These are phyloP conservation scores for Fistularia tabacaria DNA, from an alignment of 2,797 vertebrate genomes.

Conservation along the genomic window DNA sequence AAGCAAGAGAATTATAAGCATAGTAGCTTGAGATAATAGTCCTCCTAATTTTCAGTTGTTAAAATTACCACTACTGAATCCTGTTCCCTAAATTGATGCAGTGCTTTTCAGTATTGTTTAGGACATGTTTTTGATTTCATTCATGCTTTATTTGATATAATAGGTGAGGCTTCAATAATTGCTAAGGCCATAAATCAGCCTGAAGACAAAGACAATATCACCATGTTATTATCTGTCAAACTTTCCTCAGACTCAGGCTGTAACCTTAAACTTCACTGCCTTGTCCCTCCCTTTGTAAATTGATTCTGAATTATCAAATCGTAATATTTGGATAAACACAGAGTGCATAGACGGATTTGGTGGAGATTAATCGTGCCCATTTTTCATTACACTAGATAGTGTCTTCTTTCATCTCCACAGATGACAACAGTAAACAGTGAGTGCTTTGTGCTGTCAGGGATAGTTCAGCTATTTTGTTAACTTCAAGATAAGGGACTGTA, in stretches of 20 bases:
- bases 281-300: not conserved
- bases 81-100: no score
- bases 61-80: no score
- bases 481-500: conserved; percentile 1
- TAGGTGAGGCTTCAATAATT: no score
- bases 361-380: conserved; percentile 18
- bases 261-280: not conserved
- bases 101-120: no score
- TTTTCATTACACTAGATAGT: conserved; percentile 25
- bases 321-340: not conserved
- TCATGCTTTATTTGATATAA: conserved; percentile 4
- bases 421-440: conserved; percentile 13
- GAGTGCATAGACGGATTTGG: conserved; percentile 8
- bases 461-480: not conserved
- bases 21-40: no score
- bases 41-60: no score
- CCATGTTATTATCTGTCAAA: not conserved
- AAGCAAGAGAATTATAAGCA: no score
- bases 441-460: conserved; percentile 9
- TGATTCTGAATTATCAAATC: conserved; percentile 10
- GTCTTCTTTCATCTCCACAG: conserved; percentile 10
- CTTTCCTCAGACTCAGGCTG: not conserved
- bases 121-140: no score
- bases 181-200: no score
- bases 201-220: not conserved